phyloP scores from a whole-genome alignment of 2,888 invertebrate genomes.

The Amblyjoppa fuscipennis region DNA sequence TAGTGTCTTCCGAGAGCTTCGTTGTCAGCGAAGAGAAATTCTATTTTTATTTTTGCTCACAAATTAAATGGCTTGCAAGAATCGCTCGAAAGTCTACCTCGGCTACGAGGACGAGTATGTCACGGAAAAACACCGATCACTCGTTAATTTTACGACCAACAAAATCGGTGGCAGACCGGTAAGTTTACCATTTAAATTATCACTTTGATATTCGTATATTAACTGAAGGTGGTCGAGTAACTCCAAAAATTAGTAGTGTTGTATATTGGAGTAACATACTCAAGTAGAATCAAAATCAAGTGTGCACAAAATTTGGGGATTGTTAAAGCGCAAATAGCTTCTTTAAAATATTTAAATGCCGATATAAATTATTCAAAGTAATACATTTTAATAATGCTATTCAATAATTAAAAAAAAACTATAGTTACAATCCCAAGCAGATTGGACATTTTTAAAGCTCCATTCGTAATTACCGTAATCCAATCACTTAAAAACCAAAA shows the following conservation, averaged over 20 bases:
- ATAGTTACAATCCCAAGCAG: background rate
- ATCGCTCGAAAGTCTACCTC: slow-evolving; percentile 89
- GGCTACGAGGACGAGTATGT: slow-evolving; percentile 93
- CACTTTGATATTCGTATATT: background rate
- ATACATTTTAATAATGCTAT: background rate
- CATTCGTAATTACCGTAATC: background rate
- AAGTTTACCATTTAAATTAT: slow-evolving; percentile 70
- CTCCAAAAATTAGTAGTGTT: slow-evolving; percentile 16
- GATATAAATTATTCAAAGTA: background rate
- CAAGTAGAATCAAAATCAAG: slow-evolving; percentile 28
- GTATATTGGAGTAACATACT: background rate
- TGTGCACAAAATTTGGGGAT: background rate
- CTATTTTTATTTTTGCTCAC: background rate
- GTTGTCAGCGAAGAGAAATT: background rate
- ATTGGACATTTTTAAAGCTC: no score
- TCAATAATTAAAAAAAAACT: no score
- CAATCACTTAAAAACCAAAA: background rate
- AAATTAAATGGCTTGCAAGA: slow-evolving; percentile 84
- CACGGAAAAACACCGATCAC: slow-evolving; percentile 89
- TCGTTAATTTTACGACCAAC: slow-evolving; percentile 90
- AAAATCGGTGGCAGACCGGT: slow-evolving; percentile 91
- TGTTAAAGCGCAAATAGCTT: background rate
- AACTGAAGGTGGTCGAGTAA: background rate
- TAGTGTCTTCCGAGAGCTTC: background rate
- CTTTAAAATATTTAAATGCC: no score